Evolutionary conservation across 2,888 invertebrate genomes (phyloP).

Genomic region (Chloroclystis v-ata): DNA sequence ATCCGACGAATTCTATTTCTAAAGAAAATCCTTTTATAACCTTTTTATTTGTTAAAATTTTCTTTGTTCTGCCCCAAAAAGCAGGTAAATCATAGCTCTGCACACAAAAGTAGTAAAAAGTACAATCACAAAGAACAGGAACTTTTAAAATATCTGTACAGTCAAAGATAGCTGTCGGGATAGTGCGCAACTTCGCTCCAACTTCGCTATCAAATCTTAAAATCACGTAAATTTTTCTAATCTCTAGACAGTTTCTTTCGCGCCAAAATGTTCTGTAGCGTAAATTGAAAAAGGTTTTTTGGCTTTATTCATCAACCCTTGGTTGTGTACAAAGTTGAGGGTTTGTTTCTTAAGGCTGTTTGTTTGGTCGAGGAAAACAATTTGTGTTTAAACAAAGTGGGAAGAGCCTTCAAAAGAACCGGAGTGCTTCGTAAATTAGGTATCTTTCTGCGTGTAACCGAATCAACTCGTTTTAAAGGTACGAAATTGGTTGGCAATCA

Average conservation of each 20-base stretch:
- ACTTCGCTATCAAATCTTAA: conserved; percentile 13
- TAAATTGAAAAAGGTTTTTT: conserved; percentile 20
- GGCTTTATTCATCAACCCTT: conserved; percentile 14
- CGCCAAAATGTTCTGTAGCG: conserved; percentile 10
- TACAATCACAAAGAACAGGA: conserved; percentile 1
- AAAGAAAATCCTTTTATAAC: too few relatives aligned
- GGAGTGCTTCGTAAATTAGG: background rate
- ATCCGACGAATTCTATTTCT: too few relatives aligned
- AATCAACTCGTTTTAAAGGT: background rate
- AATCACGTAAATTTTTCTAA: conserved; percentile 22
- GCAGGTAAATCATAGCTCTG: too few relatives aligned
- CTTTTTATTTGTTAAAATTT: too few relatives aligned
- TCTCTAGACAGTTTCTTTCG: conserved; percentile 9
- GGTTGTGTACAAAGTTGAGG: conserved; percentile 5
- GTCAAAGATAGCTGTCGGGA: conserved; percentile 16
- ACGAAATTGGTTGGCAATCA: too few relatives aligned
- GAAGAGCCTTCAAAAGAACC: background rate
- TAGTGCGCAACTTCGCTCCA: conserved; percentile 15
- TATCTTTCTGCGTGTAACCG: too few relatives aligned
- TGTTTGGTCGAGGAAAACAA: background rate
- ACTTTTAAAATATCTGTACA: conserved; percentile 11
- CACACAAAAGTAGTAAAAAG: background rate
- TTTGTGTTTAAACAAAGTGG: conserved; percentile 1
- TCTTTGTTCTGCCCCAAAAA: too few relatives aligned
- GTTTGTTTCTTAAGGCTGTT: conserved; percentile 3